Evolutionary conservation across 2,888 invertebrate species (phyloP).

Genomic region (Amorpha juglandis): DNA sequence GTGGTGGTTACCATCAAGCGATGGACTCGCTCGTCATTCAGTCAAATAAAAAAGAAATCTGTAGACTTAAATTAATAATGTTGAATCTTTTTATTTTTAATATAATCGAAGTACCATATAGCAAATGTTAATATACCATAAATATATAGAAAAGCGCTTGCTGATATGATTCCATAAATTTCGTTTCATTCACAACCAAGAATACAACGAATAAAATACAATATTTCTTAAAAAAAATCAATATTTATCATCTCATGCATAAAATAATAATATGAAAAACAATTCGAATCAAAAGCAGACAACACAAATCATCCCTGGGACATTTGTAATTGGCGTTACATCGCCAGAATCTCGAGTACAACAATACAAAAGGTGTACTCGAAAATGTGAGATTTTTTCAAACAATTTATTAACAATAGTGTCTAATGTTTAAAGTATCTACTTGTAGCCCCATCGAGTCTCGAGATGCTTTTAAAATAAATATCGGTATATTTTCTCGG

Average conservation of each 20-base stretch:
- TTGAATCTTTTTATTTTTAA: too few relatives aligned
- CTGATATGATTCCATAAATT: too few relatives aligned
- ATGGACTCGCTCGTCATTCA: too few relatives aligned
- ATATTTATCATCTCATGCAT: not conserved
- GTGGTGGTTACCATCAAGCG: too few relatives aligned
- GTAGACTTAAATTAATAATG: too few relatives aligned
- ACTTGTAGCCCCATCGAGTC: not conserved
- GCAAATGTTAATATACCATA: not conserved
- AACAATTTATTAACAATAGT: constrained; percentile 5
- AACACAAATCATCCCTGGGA: not conserved
- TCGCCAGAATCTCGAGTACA: not conserved
- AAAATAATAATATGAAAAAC: constrained; percentile 6
- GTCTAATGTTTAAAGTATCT: constrained; percentile 8
- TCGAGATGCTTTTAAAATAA: not conserved
- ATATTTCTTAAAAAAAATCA: not conserved
- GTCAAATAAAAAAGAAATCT: too few relatives aligned
- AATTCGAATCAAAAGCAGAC: not conserved
- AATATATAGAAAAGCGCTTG: too few relatives aligned
- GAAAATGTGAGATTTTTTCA: not conserved
- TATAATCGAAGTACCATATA: too few relatives aligned
- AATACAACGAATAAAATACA: too few relatives aligned
- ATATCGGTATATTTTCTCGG: not conserved
- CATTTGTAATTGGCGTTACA: not conserved
- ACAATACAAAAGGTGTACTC: not conserved
- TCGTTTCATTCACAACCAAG: not conserved